phyloP scores from a whole-genome alignment of 2,888 invertebrate genomes.

The Timema cristinae region DNA sequence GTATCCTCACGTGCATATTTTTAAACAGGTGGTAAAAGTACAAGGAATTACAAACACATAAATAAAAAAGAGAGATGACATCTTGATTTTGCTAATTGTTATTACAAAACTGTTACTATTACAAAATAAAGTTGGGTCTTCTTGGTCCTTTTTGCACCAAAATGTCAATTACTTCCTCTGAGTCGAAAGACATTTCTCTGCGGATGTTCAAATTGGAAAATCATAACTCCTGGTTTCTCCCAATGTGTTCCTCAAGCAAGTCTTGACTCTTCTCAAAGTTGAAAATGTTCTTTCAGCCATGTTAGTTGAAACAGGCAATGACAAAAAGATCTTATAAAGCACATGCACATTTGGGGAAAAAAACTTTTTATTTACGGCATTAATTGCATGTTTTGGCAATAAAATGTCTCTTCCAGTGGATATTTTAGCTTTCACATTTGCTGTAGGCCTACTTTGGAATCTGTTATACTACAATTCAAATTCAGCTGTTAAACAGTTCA shows the following conservation, averaged over 20 bases:
- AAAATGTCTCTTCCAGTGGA: neutral
- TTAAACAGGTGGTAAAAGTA: too few relatives aligned
- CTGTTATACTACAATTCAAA: neutral
- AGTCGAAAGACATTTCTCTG: neutral
- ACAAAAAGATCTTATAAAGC: neutral
- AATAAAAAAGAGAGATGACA: too few relatives aligned
- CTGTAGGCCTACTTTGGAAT: neutral
- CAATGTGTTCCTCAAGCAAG: neutral
- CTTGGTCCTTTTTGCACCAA: conserved; percentile 2
- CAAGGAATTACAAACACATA: too few relatives aligned
- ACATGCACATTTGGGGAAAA: conserved; percentile 4
- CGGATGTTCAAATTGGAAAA: neutral
- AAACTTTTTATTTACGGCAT: neutral
- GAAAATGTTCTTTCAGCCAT: neutral
- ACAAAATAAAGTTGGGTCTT: conserved; percentile 3
- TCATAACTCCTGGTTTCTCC: neutral
- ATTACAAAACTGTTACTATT: neutral
- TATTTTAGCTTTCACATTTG: neutral
- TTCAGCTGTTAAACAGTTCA: neutral
- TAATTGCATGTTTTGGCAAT: neutral
- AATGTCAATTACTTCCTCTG: neutral
- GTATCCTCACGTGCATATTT: too few relatives aligned
- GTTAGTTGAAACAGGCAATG: neutral
- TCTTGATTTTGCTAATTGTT: too few relatives aligned
- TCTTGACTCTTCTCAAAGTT: neutral